Base-by-base conservation (phyloP, 2,797 vertebrate species). In the Acestrorhynchus altus region DNA sequence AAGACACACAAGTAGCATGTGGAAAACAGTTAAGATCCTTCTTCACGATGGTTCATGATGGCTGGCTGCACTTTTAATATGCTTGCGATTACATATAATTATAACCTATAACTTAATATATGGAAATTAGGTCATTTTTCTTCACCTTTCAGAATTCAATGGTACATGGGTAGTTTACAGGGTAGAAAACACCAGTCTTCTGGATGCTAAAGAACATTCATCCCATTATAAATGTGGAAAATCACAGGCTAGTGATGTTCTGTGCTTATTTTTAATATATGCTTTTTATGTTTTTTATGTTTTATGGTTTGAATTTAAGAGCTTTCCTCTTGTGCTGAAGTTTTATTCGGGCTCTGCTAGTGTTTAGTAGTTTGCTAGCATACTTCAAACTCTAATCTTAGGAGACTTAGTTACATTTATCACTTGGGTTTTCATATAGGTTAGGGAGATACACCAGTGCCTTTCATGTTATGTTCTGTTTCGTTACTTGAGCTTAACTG, bases 11-110 rank as follows among this genome's bases (percentile, higher is more conserved):
- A 77, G 80, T 82, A 76, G 80, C 83, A 79, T 83, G 88, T 90
- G 89, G 88, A 90, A 91, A 92, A 90, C 78, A 77, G 81, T 84
- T 77, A 81, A 67, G 35, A 80, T 84, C 79, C 78, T 88, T 82
- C 83, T 81, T 88, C 84, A 35, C n/a, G n/a, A n/a, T n/a, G 81
- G 76, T 87, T 86, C 73, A 81, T 56, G 60, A 77, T 83, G 64
- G 65, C 80, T 47, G 68, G 57, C 64, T 77, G 57, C 82, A 78
- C 67, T 84, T 82, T 77, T 64, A 74, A 85, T 84, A 77, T 69
- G 81, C 44, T 35, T 46, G 11, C 49, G 81, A 83, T 88, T 67
- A 85, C 70, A 49, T 35, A 26, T 72, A 59, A 80, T 81, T 84
- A 52, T 72, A 52, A 81, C 72, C 72, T 35, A 39, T 77, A 80